phyloP scores from a whole-genome alignment of 2,888 invertebrate species.

The Rhingia rostrata region DNA sequence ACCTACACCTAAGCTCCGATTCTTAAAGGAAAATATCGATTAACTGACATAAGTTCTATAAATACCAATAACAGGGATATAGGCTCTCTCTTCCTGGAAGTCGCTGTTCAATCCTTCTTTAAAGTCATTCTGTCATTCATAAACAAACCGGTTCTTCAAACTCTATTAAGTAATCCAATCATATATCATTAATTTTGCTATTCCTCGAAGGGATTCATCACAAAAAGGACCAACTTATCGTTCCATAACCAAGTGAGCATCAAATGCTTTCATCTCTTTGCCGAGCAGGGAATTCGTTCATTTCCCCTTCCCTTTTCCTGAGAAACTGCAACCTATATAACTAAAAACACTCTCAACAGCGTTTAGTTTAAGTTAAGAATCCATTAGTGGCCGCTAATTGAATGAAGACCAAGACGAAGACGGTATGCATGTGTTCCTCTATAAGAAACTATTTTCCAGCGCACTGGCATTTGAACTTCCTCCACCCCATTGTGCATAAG shows the following conservation, averaged over 20 bases:
- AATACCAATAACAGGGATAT: no score
- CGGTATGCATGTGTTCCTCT: neutral
- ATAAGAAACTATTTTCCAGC: conserved; percentile 10
- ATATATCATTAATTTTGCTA: conserved; percentile 5
- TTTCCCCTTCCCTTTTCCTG: neutral
- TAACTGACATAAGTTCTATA: no score
- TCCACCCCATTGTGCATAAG: neutral
- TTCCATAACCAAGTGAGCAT: conserved; percentile 31
- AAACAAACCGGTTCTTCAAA: neutral
- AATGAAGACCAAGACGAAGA: conserved; percentile 47
- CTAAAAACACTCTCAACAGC: neutral
- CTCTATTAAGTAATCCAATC: neutral
- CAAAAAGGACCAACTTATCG: conserved; percentile 14
- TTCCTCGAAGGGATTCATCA: neutral
- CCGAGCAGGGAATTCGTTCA: conserved; percentile 2
- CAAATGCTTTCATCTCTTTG: conserved; percentile 36
- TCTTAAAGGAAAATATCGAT: no score
- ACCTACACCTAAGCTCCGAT: no score
- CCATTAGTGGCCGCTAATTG: conserved; percentile 66
- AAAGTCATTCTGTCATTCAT: no score
- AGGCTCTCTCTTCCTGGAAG: no score
- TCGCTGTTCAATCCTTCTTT: no score
- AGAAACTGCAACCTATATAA: neutral
- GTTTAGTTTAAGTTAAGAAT: conserved; percentile 52
- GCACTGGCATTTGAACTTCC: conserved; percentile 10